Evolutionary conservation across 2,888 invertebrate genomes (phyloP), one percentile per base, ranked within the genome.

Genomic region (Lamellibrachia columna): DNA sequence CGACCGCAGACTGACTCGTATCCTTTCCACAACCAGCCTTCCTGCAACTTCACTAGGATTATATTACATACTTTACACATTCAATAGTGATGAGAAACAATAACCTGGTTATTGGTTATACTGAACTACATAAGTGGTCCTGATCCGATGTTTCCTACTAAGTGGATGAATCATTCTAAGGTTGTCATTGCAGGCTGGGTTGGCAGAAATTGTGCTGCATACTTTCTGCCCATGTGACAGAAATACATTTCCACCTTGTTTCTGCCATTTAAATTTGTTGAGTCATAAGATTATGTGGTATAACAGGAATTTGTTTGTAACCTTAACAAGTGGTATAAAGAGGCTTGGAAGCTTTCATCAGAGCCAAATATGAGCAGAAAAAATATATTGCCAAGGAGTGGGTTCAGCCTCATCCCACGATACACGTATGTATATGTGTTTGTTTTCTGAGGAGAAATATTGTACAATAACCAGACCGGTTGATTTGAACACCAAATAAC

Each of bases 321-420:
- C 75, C 75, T 75, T 75, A 75, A 75, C 60, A 60, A 11, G 22
- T 75, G 75, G 22, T 58, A 15, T 75, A 28, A 93, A 94, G 94
- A 40, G 93, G 93, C 22, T 97, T 99, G 91, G 99, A 99, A 96
- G 98, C 98, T 92, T 99, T 99, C 97, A 99, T 99, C 95, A 97
- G 99, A 94, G 98, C 99, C 94, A 99, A 99, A 97, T 99, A 99
- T 96, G 99, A 99, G 97, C 98, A 98, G 96, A 99, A 99, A 97
- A 99, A 99, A 96, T 99, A 99, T 96, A 98, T 99, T 95, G 99
- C 99, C n/a, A 98, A 96, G 95, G 99, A 99, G 97, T 99, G 99
- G 99, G 98, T 99, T 92, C 98, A 98, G 90, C 98, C 98, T 22
- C 97, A 95, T 92, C 96, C 98, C 98, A 96, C 98, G 98, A 96